Evolutionary conservation across 1,140 invertebrate genomes (phyloP).

Genomic region (Ericerus pela): DNA sequence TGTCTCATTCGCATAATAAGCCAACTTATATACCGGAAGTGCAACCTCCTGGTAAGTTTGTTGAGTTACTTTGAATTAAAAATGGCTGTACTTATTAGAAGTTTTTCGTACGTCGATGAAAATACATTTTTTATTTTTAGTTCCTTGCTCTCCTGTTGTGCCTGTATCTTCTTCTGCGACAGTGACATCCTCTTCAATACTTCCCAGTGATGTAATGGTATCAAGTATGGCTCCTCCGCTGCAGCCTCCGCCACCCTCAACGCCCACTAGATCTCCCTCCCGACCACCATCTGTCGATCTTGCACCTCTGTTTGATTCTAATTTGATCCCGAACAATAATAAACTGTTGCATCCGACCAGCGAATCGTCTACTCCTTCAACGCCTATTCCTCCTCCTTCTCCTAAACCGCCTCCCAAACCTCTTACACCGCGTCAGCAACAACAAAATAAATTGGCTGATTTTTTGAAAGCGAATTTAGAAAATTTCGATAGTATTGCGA

Average conservation of each 20-base stretch:
- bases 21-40: conserved; percentile 3
- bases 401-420: conserved; percentile 15
- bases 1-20: conserved; percentile 19
- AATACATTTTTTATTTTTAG: background rate
- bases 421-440: conserved; percentile 15
- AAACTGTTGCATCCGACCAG: background rate
- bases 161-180: background rate
- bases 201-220: background rate
- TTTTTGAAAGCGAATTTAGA: conserved; percentile 50
- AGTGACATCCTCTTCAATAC: no score
- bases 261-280: background rate
- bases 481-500: conserved; percentile 41
- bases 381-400: conserved; percentile 13
- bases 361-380: background rate
- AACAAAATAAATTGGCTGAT: conserved; percentile 40
- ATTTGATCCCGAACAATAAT: conserved; percentile 5
- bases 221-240: conserved; percentile 14
- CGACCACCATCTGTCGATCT: conserved; percentile 14
- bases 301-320: conserved; percentile 13
- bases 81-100: background rate
- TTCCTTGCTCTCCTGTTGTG: background rate
- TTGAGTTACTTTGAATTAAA: no score
- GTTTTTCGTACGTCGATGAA: background rate
- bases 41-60: background rate
- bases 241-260: conserved; percentile 20